These are phyloP conservation scores for Palythoa heliodiscus DNA, from an alignment of 92 coral and sea anemone genomes.

Conservation along the genomic window DNA sequence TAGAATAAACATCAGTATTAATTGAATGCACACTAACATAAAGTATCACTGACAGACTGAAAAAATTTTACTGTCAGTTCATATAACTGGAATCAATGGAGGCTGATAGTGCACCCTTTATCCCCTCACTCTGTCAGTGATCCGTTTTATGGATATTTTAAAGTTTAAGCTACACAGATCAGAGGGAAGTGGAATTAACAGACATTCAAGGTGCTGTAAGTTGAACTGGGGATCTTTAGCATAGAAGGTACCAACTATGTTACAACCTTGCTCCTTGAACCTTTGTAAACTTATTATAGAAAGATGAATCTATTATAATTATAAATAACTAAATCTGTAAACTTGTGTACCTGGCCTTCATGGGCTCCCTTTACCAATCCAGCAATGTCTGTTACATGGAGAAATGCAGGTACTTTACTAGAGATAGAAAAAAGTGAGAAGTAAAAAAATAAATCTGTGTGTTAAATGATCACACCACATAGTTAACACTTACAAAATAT, in stretches of 20 bases:
- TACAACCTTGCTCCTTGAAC: too few relatives aligned
- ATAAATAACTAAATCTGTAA: neutral
- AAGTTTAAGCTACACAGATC: too few relatives aligned
- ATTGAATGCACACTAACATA: neutral
- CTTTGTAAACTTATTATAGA: too few relatives aligned
- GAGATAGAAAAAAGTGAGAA: neutral
- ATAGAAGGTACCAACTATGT: too few relatives aligned
- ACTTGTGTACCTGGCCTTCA: constrained; percentile 88
- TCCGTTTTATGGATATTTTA: too few relatives aligned
- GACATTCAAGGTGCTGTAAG: too few relatives aligned
- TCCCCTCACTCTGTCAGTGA: too few relatives aligned
- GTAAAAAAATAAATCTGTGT: neutral
- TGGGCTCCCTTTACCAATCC: constrained; percentile 96
- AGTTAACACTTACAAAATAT: neutral
- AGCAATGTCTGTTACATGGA: constrained; percentile 94
- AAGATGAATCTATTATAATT: too few relatives aligned
- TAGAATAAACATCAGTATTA: neutral
- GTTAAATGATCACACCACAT: neutral
- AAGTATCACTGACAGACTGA: neutral
- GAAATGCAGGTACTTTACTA: constrained; percentile 97
- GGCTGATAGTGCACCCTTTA: too few relatives aligned
- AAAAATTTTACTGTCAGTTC: neutral
- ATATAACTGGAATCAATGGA: too few relatives aligned
- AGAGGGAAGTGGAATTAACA: too few relatives aligned
- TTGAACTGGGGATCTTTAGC: too few relatives aligned